Percentiles rank a stretch among this genome's conserved stretches.
Conservation (phyloP, 2,113 vertebrate species). For the Malurus melanocephalus region DNA sequence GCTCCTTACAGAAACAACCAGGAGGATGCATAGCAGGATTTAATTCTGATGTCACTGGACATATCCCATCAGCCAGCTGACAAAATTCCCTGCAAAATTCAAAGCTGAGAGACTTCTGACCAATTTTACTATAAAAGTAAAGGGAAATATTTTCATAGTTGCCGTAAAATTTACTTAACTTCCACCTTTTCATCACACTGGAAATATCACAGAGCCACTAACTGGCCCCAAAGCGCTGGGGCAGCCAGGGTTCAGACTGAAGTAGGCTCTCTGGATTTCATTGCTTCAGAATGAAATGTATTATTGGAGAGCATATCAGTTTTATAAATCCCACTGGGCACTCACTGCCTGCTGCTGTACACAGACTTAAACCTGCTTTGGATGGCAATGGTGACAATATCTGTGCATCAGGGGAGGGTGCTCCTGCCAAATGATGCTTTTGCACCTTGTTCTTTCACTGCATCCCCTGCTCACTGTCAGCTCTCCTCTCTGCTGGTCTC, state of each 20-base stretch:
- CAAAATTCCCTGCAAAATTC: neutral
- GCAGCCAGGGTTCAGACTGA: conserved; percentile 2
- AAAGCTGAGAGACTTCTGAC: neutral
- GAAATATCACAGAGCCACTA: conserved; percentile 11
- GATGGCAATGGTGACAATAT: neutral
- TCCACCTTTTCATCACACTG: conserved; percentile 4
- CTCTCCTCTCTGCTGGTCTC: neutral
- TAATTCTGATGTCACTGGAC: neutral
- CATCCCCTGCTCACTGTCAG: neutral
- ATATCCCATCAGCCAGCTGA: neutral
- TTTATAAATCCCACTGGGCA: conserved; percentile 15
- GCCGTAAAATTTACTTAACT: conserved; percentile 30
- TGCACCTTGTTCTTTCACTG: neutral
- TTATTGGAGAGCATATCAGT: neutral
- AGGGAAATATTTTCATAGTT: conserved; percentile 4
- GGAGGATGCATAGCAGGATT: neutral
- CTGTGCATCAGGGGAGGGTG: neutral
- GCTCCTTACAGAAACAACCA: neutral
- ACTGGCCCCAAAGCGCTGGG: neutral
- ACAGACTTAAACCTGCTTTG: neutral
- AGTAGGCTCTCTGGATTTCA: conserved; percentile 29
- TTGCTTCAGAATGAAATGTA: neutral
- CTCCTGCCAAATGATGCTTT: neutral
- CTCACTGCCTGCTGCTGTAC: neutral
- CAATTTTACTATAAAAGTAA: neutral